Conservation (phyloP, 1,140 invertebrate genomes). For the Leptopilina clavipes region DNA sequence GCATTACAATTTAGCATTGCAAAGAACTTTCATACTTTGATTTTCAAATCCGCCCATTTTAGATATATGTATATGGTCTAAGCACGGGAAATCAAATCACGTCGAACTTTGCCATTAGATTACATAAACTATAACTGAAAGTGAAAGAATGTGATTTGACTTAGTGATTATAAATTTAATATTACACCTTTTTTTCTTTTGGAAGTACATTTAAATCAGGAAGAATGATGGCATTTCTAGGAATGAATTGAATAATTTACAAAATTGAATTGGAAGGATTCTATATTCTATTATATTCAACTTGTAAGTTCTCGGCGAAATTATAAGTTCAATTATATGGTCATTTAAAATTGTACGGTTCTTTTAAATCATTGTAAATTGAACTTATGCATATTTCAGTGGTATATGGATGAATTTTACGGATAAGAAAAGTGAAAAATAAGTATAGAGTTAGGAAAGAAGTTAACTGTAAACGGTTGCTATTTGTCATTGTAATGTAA, state of each 20-base stretch:
- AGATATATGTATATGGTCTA: neutral
- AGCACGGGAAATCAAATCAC: neutral
- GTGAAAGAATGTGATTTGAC: neutral
- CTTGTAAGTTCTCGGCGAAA: neutral
- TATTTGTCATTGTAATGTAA: neutral
- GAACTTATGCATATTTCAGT: neutral
- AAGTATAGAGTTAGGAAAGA: no score
- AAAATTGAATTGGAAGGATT: neutral
- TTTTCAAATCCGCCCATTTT: neutral
- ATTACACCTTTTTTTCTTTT: neutral
- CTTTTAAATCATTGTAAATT: neutral
- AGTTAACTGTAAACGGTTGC: neutral
- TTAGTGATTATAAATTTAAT: neutral
- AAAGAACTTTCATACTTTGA: neutral
- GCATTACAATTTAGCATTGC: neutral
- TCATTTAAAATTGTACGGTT: neutral
- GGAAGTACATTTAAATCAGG: slow-evolving; percentile 3
- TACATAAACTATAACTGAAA: neutral
- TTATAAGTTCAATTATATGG: slow-evolving; percentile 6
- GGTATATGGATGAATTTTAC: neutral
- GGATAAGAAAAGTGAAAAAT: neutral
- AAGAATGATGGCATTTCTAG: neutral
- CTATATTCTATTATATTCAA: neutral
- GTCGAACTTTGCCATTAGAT: slow-evolving; percentile 4
- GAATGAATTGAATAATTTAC: slow-evolving; percentile 13